Evolutionary conservation across 1,140 invertebrate species (phyloP).

Genomic region (Catajapyx aquilonaris): DNA sequence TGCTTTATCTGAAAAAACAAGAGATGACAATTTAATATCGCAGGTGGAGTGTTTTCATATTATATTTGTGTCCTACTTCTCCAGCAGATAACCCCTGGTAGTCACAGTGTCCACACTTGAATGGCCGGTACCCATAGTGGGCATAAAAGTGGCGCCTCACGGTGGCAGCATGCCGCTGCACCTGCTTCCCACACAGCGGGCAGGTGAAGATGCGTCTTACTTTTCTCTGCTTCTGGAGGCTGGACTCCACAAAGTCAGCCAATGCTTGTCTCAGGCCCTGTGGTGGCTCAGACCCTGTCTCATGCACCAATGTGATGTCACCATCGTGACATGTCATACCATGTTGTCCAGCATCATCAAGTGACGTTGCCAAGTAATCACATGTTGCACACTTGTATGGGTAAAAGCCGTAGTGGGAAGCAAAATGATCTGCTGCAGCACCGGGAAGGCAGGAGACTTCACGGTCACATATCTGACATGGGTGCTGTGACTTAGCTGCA

Average conservation of each 20-base stretch:
- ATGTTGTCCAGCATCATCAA: background rate
- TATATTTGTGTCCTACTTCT: background rate
- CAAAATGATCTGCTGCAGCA: too few species aligned
- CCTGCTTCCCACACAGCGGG: constrained; percentile 5
- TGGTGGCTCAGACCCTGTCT: too few species aligned
- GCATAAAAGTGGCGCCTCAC: constrained; percentile 7
- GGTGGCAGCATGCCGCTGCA: constrained; percentile 4
- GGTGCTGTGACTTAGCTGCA: background rate
- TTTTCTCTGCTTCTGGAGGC: too few species aligned
- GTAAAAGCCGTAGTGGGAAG: too few species aligned
- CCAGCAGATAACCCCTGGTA: background rate
- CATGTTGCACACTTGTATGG: too few species aligned
- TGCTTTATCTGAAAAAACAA: constrained; percentile 3
- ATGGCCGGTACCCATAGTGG: constrained; percentile 8
- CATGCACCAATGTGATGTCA: too few species aligned
- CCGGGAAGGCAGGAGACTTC: too few species aligned
- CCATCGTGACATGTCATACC: background rate
- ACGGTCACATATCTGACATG: background rate
- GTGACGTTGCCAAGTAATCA: too few species aligned
- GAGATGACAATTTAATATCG: background rate
- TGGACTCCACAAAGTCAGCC: too few species aligned
- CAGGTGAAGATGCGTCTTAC: constrained; percentile 6
- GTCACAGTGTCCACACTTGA: constrained; percentile 8
- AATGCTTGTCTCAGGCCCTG: too few species aligned
- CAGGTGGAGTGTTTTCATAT: background rate